Evolutionary conservation across 2,888 invertebrate genomes (phyloP), one percentile per base, ranked within the genome.

Genomic region (Trissolcus brochymenae): DNA sequence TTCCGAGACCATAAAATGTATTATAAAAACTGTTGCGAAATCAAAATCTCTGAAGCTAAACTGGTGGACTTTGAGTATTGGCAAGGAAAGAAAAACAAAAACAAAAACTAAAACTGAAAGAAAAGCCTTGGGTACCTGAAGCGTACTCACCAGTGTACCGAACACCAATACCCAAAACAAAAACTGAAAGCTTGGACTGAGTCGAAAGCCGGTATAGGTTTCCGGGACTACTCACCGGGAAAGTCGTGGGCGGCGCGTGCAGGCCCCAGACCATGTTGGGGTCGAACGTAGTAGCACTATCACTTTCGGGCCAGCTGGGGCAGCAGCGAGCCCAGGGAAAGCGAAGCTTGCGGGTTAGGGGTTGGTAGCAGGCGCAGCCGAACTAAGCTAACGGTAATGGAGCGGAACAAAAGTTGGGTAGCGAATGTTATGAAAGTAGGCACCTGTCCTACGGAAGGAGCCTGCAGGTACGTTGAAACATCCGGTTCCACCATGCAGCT

Each of bases 401-500:
- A 35, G 35, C 51, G 21, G 46, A 16, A 46, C 46, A 46, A 16
- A 46, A 46, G n/a, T n/a, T 46, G 46, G 46, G 46, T 46, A 46
- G 46, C 46, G 46, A 16, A 46, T 46, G 35, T 51, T 43, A 43
- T 57, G 57, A 67, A 64, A 61, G 51, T 62, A 17, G 72, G 74
- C 93, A 96, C 96, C 96, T 96, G 96, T 94, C 96, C 95, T 92
- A 96, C 95, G 92, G 96, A 95, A 92, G 96, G 95, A 92, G 96
- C 95, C 93, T 96, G 96, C 90, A 96, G 94, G 93, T 96, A 96
- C 90, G 95, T 95, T 91, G 96, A 95, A 91, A 96, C 96, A 95
- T 96, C 96, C 91, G 94, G 94, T 94, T 96, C 96, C 94, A 96
- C 95, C 96, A 96, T 96, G 93, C 95, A 96, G 95, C 95, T 95